These are phyloP conservation scores for Chloroceryle inda DNA, from an alignment of 2,797 vertebrate genomes.

Conservation along the genomic window DNA sequence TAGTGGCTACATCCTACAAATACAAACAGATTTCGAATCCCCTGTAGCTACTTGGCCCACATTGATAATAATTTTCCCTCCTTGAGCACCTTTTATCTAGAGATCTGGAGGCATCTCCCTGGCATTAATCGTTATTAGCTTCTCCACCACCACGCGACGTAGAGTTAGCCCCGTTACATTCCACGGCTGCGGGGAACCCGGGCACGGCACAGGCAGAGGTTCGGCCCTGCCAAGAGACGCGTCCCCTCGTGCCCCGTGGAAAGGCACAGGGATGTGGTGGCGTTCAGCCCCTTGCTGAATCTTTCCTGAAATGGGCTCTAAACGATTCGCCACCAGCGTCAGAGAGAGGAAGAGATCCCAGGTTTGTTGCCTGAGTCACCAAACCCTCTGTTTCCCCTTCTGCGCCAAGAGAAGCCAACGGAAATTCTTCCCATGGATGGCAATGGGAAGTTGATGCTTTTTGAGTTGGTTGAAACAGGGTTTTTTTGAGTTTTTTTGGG, in stretches of 20 bases:
- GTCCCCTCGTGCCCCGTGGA: background rate
- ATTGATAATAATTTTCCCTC: slow-evolving; percentile 54
- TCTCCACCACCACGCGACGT: background rate
- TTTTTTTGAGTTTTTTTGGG: background rate
- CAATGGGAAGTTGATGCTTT: slow-evolving; percentile 3
- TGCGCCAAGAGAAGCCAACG: background rate
- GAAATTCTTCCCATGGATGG: slow-evolving; percentile 2
- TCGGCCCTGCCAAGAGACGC: background rate
- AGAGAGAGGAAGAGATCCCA: slow-evolving; percentile 20
- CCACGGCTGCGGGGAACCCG: background rate
- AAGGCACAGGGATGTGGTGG: background rate
- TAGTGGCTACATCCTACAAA: slow-evolving; percentile 56
- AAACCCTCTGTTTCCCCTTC: slow-evolving; percentile 23
- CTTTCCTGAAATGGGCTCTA: background rate
- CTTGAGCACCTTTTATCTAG: slow-evolving; percentile 71
- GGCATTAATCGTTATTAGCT: slow-evolving; percentile 30
- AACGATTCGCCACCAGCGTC: background rate
- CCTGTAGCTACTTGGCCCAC: slow-evolving; percentile 59
- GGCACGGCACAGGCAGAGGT: background rate
- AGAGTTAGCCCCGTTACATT: background rate
- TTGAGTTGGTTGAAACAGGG: background rate
- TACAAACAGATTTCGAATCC: slow-evolving; percentile 60
- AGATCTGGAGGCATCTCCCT: slow-evolving; percentile 68
- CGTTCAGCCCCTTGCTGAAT: background rate
- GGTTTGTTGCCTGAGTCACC: slow-evolving; percentile 28